Base-by-base conservation (phyloP, 2,797 vertebrate species). In the Threskiornis aethiopicus region DNA sequence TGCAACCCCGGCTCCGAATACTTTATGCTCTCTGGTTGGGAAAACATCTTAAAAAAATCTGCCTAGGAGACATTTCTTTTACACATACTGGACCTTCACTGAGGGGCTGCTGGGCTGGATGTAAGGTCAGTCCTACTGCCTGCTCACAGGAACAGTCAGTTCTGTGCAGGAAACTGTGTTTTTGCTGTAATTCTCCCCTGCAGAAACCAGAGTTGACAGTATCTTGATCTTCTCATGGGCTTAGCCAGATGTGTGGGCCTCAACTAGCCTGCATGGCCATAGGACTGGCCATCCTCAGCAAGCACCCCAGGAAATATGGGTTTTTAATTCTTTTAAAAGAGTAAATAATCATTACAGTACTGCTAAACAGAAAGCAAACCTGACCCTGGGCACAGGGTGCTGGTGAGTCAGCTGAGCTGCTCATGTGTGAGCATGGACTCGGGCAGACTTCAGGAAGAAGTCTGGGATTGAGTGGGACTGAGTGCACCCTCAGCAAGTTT, bases 71-170 rank as follows among this genome's bases (percentile, higher is more conserved):
- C 78, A 54, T 84, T 93, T 78, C 80, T 80, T 76, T 64, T 93
- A 57, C 41, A 65, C 0, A 0, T 71, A 13, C 64, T 79, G 64
- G 87, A 69, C 88, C 64, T 92, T 95, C 80, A 57, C 17, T 0
- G 41, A 93, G 61, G 78, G 84, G 59, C 59, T 94, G 42, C 76
- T 85, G 83, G 71, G 89, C 87, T 90, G 3, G 2, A 0, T 33
- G 51, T 64, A 44, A 89, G 90, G 92, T 94, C 97, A 93, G 18
- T n/a, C 6, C 1, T 64, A 5, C 44, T 69, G 55, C 59, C 73
- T 88, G 62, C 82, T 93, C 31, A 37, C 28, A 84, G 86, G 89
- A 96, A 96, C 90, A 88, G 78, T 5, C 59, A 92, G 95, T 93
- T 95, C 94, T 54, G 39, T 71, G 59, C 58, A 82, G 80, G 9